Base-by-base conservation (phyloP, 1,140 invertebrate species). In the Brachionus rotundiformis region DNA sequence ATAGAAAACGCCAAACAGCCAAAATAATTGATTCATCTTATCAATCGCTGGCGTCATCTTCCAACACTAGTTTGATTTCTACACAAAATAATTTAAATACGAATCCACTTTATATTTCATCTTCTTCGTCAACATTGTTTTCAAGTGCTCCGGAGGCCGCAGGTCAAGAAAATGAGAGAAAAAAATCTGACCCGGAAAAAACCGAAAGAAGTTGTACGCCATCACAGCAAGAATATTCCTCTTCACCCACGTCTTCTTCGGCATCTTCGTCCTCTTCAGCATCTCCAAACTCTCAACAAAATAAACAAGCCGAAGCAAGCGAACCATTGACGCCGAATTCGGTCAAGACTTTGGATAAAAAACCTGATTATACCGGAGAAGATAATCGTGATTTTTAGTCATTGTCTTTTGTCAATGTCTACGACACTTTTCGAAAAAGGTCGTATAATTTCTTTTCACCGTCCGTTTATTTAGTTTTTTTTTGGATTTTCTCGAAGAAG, bases 21-120 rank as follows among this genome's bases (percentile, higher is more conserved):
- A 71, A 77, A 77, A 47, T 77, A 59, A 54, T 59, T 36, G 76
- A 79, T 27, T 59, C 47, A 36, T 54, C 76, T 11, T 54, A 54
- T 41, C 31, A 54, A 36, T 29, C 76, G 31, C 23, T 79, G 13
- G 59, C 27, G 10, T 79, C 76, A 16, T 79, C 47, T 16, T 59
- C 76, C 16, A 59, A 47, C 23, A 63, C 75, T 33, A 47, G 23
- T 29, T 63, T 79, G 47, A 79, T 73, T 27, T 25, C 68, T 23
- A 10, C 68, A 16, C 33, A 33, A 13, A 39, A n/a, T 71, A 33
- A 71, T 71, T 39, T 19, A 71, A 71, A 36, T 71, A 33, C 29
- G 44, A 44, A 73, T 47, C 68, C 19, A 27, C 7, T 27, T 27
- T 31, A 27, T 44, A 19, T 25, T 23, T 44, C 68, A 11, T 73